Evolutionary conservation across 2,888 invertebrate species (phyloP).

Genomic region (Ophion obscuratus): DNA sequence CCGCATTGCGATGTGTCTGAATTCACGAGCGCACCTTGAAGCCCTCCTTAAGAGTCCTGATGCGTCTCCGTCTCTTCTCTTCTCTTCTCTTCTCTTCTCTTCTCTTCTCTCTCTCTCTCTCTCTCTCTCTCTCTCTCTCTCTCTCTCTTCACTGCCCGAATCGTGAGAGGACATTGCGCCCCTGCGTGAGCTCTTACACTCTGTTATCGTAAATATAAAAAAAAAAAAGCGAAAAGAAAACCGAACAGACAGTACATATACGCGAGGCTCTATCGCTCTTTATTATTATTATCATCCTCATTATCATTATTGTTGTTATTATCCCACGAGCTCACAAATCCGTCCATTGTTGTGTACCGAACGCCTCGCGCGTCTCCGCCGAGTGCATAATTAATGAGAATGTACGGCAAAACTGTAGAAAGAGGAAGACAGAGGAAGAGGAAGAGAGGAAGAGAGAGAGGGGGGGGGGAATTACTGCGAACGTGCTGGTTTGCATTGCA

Average conservation of each 20-base stretch:
- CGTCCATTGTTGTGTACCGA: slow-evolving; percentile 75
- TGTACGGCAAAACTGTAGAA: slow-evolving; percentile 20
- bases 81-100: no score
- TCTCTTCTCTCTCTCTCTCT: background rate
- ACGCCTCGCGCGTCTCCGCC: slow-evolving; percentile 62
- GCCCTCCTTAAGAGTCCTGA: slow-evolving; percentile 40
- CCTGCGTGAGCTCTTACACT: slow-evolving; percentile 11
- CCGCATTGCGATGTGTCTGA: background rate
- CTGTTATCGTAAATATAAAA: slow-evolving; percentile 27
- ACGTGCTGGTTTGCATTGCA: slow-evolving; percentile 76
- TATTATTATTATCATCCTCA: background rate
- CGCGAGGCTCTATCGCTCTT: background rate
- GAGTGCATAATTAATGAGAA: slow-evolving; percentile 78
- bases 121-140: background rate
- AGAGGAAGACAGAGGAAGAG: background rate
- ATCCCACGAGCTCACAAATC: slow-evolving; percentile 57
- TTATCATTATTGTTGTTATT: slow-evolving; percentile 23
- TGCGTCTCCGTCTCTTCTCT: background rate
- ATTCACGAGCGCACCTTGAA: slow-evolving; percentile 43
- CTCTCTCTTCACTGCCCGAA: slow-evolving; percentile 4
- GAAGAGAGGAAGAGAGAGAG: slow-evolving; percentile 29
- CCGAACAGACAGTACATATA: background rate
- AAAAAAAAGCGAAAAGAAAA: slow-evolving; percentile 5
- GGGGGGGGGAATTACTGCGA: slow-evolving; percentile 36
- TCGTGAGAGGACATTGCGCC: slow-evolving; percentile 41